Evolutionary conservation across 2,888 invertebrate genomes (phyloP).

Genomic region (Diaprepes abbreviatus): DNA sequence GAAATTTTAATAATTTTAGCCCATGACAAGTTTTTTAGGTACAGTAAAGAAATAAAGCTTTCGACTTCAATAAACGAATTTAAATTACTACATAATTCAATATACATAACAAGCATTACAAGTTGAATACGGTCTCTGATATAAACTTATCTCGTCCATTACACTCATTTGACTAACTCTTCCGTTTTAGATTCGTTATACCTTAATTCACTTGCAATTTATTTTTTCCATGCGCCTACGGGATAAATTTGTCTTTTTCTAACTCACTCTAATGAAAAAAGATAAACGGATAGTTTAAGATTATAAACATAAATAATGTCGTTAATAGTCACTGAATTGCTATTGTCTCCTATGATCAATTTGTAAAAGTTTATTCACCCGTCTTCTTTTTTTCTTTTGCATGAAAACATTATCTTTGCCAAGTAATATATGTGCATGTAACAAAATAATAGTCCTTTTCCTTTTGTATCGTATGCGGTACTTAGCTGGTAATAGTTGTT

Average conservation of each 20-base stretch:
- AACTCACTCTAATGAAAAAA: not conserved
- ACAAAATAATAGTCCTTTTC: slow-evolving; percentile 18
- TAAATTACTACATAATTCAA: no score
- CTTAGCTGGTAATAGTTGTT: not conserved
- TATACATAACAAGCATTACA: not conserved
- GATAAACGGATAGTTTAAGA: not conserved
- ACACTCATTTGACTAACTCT: slow-evolving; percentile 15
- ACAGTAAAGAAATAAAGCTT: no score
- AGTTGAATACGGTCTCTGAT: not conserved
- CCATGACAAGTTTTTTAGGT: no score
- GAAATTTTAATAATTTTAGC: no score
- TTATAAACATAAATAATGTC: slow-evolving; percentile 4
- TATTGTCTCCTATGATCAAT: slow-evolving; percentile 12
- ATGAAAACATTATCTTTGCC: slow-evolving; percentile 10
- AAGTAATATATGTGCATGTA: slow-evolving; percentile 11
- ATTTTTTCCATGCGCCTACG: not conserved
- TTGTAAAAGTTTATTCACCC: slow-evolving; percentile 24
- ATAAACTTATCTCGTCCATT: not conserved
- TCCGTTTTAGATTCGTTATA: slow-evolving; percentile 11
- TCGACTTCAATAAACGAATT: no score
- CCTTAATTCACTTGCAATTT: slow-evolving; percentile 5
- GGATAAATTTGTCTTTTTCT: not conserved
- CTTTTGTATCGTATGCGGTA: not conserved
- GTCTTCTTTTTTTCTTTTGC: slow-evolving; percentile 12
- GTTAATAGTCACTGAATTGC: not conserved